Evolutionary conservation across 2,113 vertebrate genomes (phyloP), one percentile per base, ranked within the genome.

Genomic region (Lagopus muta): DNA sequence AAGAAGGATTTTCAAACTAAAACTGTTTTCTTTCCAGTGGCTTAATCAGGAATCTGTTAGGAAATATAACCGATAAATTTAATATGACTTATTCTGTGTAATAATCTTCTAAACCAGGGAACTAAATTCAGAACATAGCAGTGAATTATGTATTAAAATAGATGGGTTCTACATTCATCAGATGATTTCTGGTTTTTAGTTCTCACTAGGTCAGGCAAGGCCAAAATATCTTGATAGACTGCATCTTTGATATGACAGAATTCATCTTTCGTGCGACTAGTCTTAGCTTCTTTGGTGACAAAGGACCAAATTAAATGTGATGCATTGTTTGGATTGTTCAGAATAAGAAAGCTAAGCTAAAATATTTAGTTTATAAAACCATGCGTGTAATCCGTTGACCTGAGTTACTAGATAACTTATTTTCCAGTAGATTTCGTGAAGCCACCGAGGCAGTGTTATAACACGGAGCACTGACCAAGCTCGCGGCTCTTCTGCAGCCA

Each of bases 101-200:
- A 80, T 85, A 21, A 27, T 47, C 25, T 86, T 82, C 5, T 76
- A 47, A 90, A 95, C 86, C 34, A 73, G 75, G 30, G 65, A 38
- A 48, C 45, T 65, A 52, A 47, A 34, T 78, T 89, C 43, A 21
- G 75, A 79, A 32, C 25, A 62, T 8, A 81, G 19, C 34, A 58
- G 25, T 36, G 61, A 45, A 30, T 81, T 47, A 7, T 1, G 0
- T 69, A 22, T 52, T 88, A 52, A 67, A 77, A 34, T 27, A 28
- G 13, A 6, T 32, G 19, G 2, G 22, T 11, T 86, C 77, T 88
- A 19, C 52, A 40, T 71, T 92, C 28, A 73, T 14, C 10, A 12
- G 65, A 0, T 86, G 43, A 34, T 21, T 86, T 78, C 22, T 58
- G 15, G 7, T 66, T 15, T 73, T 75, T 14, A 25, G 18, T 82